phyloP scores from a whole-genome alignment of 1,140 invertebrate genomes.

The Drosophila nigrodunni region DNA sequence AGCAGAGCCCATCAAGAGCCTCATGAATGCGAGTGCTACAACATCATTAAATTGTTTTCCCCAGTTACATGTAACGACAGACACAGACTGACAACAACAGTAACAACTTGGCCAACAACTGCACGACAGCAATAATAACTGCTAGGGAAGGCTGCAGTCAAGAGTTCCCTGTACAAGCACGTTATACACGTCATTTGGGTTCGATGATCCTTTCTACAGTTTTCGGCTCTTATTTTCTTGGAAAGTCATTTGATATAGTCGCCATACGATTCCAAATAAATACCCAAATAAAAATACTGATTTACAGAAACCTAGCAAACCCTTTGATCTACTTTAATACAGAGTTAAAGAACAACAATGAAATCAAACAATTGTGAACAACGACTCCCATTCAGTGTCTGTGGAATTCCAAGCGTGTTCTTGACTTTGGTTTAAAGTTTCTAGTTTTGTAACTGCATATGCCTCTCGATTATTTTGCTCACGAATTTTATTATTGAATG shows the following conservation, averaged over 20 bases:
- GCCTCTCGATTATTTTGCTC: conserved; percentile 45
- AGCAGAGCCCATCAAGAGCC: conserved; percentile 17
- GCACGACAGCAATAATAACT: not conserved
- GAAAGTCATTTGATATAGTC: too few relatives aligned
- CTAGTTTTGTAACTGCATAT: conserved; percentile 22
- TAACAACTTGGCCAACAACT: conserved; percentile 8
- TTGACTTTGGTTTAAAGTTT: conserved; percentile 11
- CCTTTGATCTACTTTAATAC: too few relatives aligned
- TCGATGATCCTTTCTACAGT: too few relatives aligned
- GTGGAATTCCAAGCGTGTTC: conserved; percentile 30
- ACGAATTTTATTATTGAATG: conserved; percentile 53
- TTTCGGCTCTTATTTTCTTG: too few relatives aligned
- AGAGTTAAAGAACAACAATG: not conserved
- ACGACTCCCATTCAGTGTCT: conserved; percentile 2
- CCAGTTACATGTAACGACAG: conserved; percentile 62
- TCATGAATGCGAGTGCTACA: conserved; percentile 58
- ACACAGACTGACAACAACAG: conserved; percentile 38
- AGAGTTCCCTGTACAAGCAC: too few relatives aligned
- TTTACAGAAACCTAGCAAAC: too few relatives aligned
- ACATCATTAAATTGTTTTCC: conserved; percentile 81
- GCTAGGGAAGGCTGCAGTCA: too few relatives aligned
- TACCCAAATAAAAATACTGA: too few relatives aligned
- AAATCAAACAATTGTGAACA: conserved; percentile 27
- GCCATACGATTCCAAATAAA: too few relatives aligned
- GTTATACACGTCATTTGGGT: too few relatives aligned